Evolutionary conservation across 2,888 invertebrate genomes (phyloP).

Genomic region (Balanococcus diminutus): DNA sequence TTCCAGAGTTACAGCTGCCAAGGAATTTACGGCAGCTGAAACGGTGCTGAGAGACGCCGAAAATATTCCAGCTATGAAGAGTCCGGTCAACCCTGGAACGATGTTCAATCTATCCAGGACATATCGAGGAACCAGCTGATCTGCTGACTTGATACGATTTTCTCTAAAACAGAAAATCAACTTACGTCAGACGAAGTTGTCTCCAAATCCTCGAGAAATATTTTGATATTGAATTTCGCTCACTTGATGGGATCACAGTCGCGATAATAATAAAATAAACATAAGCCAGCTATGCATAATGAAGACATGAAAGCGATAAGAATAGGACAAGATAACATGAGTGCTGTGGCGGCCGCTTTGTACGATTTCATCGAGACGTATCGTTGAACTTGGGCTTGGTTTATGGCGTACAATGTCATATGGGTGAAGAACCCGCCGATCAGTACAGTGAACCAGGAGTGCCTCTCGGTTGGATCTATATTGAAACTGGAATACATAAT

Average conservation of each 20-base stretch:
- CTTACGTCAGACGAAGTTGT: too few species aligned
- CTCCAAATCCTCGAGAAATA: too few species aligned
- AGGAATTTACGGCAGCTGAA: constrained; percentile 87
- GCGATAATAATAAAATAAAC: constrained; percentile 82
- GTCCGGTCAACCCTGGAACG: constrained; percentile 78
- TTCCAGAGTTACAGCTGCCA: constrained; percentile 87
- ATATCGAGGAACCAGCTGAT: constrained; percentile 74
- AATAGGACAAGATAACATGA: constrained; percentile 84
- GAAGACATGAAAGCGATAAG: constrained; percentile 73
- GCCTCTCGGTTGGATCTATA: constrained; percentile 79
- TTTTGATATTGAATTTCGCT: background rate
- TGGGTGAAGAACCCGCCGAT: constrained; percentile 84
- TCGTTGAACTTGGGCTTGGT: constrained; percentile 76
- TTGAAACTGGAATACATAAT: constrained; percentile 68
- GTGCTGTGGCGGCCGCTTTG: constrained; percentile 72
- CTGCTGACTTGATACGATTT: constrained; percentile 48
- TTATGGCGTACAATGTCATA: constrained; percentile 82
- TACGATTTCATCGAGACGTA: constrained; percentile 67
- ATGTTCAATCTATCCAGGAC: constrained; percentile 70
- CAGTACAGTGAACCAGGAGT: constrained; percentile 81
- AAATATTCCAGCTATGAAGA: constrained; percentile 76
- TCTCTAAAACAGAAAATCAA: constrained; percentile 15
- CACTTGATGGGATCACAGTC: constrained; percentile 79
- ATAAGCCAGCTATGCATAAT: constrained; percentile 77
- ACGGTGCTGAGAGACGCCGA: constrained; percentile 69